These are phyloP conservation scores for Callyntrura sp. DNA, from an alignment of 2,888 invertebrate species.

Conservation along the genomic window DNA sequence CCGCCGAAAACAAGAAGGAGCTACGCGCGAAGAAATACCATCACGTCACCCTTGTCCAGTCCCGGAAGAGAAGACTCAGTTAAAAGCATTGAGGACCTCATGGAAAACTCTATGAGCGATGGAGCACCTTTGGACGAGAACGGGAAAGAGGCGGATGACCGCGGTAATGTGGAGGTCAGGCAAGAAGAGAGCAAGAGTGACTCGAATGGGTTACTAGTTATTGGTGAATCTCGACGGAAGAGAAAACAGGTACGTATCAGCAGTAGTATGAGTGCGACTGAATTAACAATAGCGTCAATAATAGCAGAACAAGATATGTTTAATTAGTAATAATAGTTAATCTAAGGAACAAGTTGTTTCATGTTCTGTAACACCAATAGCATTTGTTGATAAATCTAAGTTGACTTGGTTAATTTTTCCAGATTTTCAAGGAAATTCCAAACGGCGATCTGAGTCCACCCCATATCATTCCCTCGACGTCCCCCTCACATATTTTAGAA, in stretches of 20 bases:
- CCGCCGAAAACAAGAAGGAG: constrained; percentile 72
- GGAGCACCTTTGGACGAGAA: constrained; percentile 22
- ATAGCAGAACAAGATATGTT: too few species aligned
- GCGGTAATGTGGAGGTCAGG: constrained; percentile 31
- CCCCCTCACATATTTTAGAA: constrained; percentile 51
- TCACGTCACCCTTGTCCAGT: constrained; percentile 55
- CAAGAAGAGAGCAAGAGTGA: constrained; percentile 33
- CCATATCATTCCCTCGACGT: constrained; percentile 80
- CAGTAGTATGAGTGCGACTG: too few species aligned
- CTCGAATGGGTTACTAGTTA: constrained; percentile 21
- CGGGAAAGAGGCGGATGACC: constrained; percentile 14
- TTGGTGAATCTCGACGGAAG: constrained; percentile 77
- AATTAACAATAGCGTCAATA: too few species aligned
- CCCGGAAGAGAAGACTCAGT: constrained; percentile 35
- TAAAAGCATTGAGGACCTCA: constrained; percentile 56
- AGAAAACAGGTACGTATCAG: constrained; percentile 82
- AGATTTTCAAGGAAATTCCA: constrained; percentile 82
- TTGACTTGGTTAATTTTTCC: constrained; percentile 5
- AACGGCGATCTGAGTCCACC: constrained; percentile 83
- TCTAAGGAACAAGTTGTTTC: too few species aligned
- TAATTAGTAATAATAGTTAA: too few species aligned
- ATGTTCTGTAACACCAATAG: too few species aligned
- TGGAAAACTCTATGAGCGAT: constrained; percentile 47
- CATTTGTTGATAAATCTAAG: too few species aligned
- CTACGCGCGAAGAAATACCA: constrained; percentile 77